Percentiles rank a stretch among this genome's conserved stretches.
These are phyloP conservation scores for Tarsius wallacei DNA, from an alignment of 2,797 vertebrate species.

Conservation along the genomic window DNA sequence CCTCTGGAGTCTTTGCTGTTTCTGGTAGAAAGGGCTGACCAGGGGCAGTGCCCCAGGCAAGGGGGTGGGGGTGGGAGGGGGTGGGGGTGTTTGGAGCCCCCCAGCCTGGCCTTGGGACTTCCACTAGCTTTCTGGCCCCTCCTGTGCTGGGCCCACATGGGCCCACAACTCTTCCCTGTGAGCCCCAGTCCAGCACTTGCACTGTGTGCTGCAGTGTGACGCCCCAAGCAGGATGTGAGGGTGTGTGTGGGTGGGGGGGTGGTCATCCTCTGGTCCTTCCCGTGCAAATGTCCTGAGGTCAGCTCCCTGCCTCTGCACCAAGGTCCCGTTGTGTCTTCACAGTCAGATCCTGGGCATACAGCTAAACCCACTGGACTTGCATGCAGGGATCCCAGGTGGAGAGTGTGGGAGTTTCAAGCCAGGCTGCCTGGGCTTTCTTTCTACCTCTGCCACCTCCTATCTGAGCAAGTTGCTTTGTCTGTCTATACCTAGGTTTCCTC, in stretches of 20 bases:
- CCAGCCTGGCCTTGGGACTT: too few species aligned
- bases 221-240: neutral
- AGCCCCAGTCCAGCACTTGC: neutral
- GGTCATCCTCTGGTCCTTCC: neutral
- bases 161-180: too few species aligned
- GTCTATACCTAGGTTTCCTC: neutral
- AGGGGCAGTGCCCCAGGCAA: neutral
- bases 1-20: neutral
- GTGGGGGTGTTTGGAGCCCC: neutral
- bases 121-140: neutral
- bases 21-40: conserved; percentile 17
- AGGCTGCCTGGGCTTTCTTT: neutral
- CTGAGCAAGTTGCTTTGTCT: neutral
- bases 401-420: neutral
- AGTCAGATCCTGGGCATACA: neutral
- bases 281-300: neutral
- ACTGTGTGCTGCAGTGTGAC: too few species aligned
- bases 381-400: neutral
- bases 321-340: neutral
- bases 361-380: neutral
- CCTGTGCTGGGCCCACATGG: neutral
- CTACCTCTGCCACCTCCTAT: neutral
- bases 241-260: neutral
- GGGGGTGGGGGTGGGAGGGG: neutral
- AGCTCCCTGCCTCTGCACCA: neutral